Evolutionary conservation across 64 coral and sea anemone species (phyloP).

Genomic region (Porites lutea): DNA sequence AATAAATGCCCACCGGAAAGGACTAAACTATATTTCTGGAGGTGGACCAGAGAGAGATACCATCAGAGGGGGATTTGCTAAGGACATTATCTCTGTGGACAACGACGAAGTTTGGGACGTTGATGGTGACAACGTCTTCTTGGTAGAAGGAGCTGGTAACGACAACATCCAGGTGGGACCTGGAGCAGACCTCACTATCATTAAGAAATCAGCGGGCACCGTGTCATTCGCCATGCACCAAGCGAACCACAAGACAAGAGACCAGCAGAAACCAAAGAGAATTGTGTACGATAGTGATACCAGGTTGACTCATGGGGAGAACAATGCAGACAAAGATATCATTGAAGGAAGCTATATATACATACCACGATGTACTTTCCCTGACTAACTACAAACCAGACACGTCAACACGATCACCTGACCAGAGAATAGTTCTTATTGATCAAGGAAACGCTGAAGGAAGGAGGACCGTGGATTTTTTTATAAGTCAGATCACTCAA

Average conservation of each 20-base stretch:
- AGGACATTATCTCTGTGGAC: constrained; percentile 27
- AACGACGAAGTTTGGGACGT: constrained; percentile 20
- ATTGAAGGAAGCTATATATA: background rate
- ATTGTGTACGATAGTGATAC: constrained; percentile 13
- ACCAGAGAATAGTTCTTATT: constrained; percentile 21
- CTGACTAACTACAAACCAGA: constrained; percentile 16
- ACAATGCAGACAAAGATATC: constrained; percentile 3
- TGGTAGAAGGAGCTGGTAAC: constrained; percentile 14
- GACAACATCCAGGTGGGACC: background rate
- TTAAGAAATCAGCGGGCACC: background rate
- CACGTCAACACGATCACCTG: background rate
- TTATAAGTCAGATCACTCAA: background rate
- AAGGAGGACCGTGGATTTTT: background rate
- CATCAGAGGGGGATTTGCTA: background rate
- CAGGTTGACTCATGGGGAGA: background rate
- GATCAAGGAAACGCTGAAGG: too few relatives aligned
- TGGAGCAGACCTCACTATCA: background rate
- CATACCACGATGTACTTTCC: constrained; percentile 15
- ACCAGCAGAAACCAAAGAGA: constrained; percentile 22
- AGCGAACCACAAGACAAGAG: background rate
- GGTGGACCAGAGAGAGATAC: constrained; percentile 45
- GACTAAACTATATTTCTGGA: background rate
- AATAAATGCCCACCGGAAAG: background rate
- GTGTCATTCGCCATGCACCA: constrained; percentile 10
- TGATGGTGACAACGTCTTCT: constrained; percentile 14